Percentiles rank a stretch among this genome's conserved stretches.
Evolutionary conservation across 2,113 vertebrate species (phyloP).

Genomic region (Arizona elegans): DNA sequence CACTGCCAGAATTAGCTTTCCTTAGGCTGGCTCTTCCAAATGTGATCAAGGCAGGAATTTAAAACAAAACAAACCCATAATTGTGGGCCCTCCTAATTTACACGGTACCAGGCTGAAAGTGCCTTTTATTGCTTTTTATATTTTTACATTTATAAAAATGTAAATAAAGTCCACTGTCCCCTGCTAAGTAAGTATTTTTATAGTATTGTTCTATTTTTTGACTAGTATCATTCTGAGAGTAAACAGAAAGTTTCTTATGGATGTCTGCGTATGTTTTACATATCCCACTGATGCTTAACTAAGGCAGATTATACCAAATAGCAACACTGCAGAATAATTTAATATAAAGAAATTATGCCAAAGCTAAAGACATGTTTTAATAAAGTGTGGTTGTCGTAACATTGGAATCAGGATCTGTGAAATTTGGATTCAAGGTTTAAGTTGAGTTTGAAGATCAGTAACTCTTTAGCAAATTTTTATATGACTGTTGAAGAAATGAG

Average conservation of each 20-base stretch:
- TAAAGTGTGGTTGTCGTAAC: not conserved
- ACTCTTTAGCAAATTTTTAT: not conserved
- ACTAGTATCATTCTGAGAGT: not conserved
- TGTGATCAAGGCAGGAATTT: not conserved
- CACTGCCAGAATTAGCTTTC: not conserved
- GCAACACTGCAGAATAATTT: not conserved
- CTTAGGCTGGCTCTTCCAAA: not conserved
- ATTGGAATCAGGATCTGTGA: not conserved
- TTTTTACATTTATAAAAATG: not conserved
- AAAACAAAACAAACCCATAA: not conserved
- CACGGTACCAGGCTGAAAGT: not conserved
- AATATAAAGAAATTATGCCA: not conserved
- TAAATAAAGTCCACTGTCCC: not conserved
- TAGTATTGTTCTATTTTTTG: not conserved
- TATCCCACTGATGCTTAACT: too few relatives aligned
- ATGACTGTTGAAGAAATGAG: not conserved
- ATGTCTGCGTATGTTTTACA: not conserved
- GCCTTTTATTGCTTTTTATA: not conserved
- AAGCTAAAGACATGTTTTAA: not conserved
- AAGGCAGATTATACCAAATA: not conserved
- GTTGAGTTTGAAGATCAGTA: not conserved
- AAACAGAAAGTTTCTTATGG: not conserved
- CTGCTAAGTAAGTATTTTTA: not conserved
- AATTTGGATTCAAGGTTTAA: not conserved
- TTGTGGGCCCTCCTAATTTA: not conserved